Evolutionary conservation across 2,888 invertebrate genomes (phyloP), one percentile per base, ranked within the genome.

Genomic region (Amphipoea lucens): DNA sequence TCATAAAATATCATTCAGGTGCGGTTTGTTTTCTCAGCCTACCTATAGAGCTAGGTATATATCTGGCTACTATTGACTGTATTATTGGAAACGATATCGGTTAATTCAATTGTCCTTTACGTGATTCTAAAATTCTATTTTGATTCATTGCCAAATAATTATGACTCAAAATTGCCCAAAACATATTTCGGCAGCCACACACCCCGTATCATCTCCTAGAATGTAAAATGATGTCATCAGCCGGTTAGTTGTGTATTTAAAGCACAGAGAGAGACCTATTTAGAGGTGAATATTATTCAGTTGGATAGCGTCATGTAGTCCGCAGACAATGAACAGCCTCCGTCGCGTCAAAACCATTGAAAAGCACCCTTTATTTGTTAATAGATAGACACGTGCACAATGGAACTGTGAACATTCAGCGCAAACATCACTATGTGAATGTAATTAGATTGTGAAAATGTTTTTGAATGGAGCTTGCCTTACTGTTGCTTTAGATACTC

Each of bases 331-430:
- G 85, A 83, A 86, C 83, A 89, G 91, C 91, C 92, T 91, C 90
- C 90, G 88, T 89, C 91, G 90, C 92, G 92, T 93, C 94, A 93
- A 91, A 92, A 91, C 92, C 90, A 94, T 94, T 93, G 92, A 93
- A 90, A 92, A 91, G 90, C 92, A 89, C 91, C 93, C 93, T 94
- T 92, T 93, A 94, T 94, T 94, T 93, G 91, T 92, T 93, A 93
- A 93, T 92, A 92, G 93, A 93, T 90, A 92, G 93, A 90, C 92
- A 90, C 89, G 88, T 78, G 86, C 86, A 94, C 94, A 94, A 94
- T 88, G 67, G 84, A 51, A 51, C 84, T 87, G 87, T 87, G 90
- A 92, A 89, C 91, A 90, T 92, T 92, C 90, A 91, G 75, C 86
- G 88, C 90, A 88, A 90, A 91, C 88, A 87, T 85, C 89, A 77